These are phyloP conservation scores for Caenorhabditis sp. DNA, from an alignment of 2,888 invertebrate species.

Conservation along the genomic window DNA sequence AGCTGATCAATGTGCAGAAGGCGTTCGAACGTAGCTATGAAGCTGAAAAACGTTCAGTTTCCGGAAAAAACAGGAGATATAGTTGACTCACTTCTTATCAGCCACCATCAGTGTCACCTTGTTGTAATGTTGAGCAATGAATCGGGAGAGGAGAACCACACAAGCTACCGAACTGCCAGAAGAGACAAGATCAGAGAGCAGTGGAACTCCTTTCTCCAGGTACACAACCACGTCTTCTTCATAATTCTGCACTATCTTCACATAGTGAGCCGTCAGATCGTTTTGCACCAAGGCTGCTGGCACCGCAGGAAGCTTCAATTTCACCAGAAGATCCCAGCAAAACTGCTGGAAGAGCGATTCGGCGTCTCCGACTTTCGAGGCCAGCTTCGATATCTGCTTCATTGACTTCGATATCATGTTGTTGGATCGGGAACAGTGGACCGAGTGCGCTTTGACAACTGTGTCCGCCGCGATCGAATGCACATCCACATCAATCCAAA, in stretches of 20 bases:
- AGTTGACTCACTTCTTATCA: slow-evolving; percentile 60
- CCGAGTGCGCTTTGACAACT: slow-evolving; percentile 80
- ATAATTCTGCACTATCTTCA: slow-evolving; percentile 74
- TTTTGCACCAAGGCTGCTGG: slow-evolving; percentile 58
- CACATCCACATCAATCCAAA: slow-evolving; percentile 77
- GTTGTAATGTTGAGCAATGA: slow-evolving; percentile 63
- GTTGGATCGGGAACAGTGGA: slow-evolving; percentile 79
- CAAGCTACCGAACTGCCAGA: slow-evolving; percentile 71
- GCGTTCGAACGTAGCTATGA: slow-evolving; percentile 75
- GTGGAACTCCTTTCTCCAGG: slow-evolving; percentile 63
- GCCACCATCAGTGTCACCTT: slow-evolving; percentile 53
- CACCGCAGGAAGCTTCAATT: slow-evolving; percentile 76
- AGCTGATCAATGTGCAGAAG: slow-evolving; percentile 79
- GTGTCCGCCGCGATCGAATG: slow-evolving; percentile 78
- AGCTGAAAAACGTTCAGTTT: slow-evolving; percentile 64
- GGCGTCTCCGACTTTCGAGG: slow-evolving; percentile 77
- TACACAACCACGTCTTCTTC: slow-evolving; percentile 65
- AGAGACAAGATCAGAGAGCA: slow-evolving; percentile 65
- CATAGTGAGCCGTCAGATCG: slow-evolving; percentile 79
- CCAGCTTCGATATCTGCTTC: slow-evolving; percentile 76
- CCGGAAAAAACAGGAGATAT: neutral
- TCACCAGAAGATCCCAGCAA: slow-evolving; percentile 82
- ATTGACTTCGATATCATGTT: slow-evolving; percentile 80
- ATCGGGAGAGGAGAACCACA: slow-evolving; percentile 59
- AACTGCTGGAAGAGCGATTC: slow-evolving; percentile 81